A percentile compares a stretch with the other conserved stretches of the same genome.
Evolutionary conservation across 2,797 vertebrate species (phyloP).

Genomic region (Fistularia tabacaria): DNA sequence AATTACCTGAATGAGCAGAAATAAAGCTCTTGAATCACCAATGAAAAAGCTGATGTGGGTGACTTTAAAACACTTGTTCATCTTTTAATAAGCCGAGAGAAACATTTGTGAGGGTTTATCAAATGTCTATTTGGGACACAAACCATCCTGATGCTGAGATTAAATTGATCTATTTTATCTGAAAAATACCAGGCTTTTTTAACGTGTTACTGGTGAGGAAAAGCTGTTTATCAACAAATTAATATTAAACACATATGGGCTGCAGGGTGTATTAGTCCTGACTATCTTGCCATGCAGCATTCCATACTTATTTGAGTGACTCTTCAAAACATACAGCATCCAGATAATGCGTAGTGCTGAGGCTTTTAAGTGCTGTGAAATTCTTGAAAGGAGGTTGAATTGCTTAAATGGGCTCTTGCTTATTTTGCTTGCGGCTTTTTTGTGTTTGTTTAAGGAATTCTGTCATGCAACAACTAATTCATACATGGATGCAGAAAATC

Average conservation of each 20-base stretch:
- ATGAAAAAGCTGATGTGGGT: conserved; percentile 37
- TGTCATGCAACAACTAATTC: conserved; percentile 37
- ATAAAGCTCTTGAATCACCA: conserved; percentile 40
- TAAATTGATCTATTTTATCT: conserved; percentile 57
- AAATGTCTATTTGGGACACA: conserved; percentile 53
- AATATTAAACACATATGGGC: conserved; percentile 52
- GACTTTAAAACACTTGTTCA: conserved; percentile 60
- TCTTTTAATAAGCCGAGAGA: conserved; percentile 51
- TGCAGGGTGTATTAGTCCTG: conserved; percentile 52
- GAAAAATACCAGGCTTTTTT: conserved; percentile 49
- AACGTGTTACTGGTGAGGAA: conserved; percentile 56
- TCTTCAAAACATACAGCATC: conserved; percentile 47
- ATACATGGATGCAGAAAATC: conserved; percentile 32
- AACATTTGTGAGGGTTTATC: conserved; percentile 49
- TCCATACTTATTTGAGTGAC: conserved; percentile 59
- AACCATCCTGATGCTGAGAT: conserved; percentile 49
- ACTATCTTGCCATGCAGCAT: conserved; percentile 55
- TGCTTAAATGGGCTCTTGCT: conserved; percentile 39
- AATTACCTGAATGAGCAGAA: conserved; percentile 56
- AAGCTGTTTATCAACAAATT: conserved; percentile 74
- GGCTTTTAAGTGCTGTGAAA: conserved; percentile 64
- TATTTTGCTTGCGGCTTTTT: conserved; percentile 57
- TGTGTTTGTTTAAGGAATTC: conserved; percentile 52
- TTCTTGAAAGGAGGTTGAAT: conserved; percentile 51
- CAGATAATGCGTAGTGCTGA: conserved; percentile 42